Evolutionary conservation across 2,113 vertebrate genomes (phyloP).

Genomic region (Cercocebus atys): DNA sequence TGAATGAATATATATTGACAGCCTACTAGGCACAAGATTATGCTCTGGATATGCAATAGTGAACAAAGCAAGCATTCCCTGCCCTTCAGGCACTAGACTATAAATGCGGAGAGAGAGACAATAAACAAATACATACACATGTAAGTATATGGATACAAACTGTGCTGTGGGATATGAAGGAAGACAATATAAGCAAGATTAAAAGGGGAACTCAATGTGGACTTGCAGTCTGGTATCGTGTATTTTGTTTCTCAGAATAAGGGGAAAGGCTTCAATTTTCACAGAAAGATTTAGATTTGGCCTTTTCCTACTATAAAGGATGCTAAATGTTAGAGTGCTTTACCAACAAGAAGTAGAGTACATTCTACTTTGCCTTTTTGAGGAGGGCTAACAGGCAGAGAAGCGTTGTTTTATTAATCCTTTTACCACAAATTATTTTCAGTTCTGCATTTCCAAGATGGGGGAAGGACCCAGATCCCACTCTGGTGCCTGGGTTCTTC

Average conservation of each 20-base stretch:
- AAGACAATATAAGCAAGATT: background rate
- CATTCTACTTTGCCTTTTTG: constrained; percentile 15
- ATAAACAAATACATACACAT: background rate
- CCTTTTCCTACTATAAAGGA: constrained; percentile 32
- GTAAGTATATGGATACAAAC: background rate
- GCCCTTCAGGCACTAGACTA: background rate
- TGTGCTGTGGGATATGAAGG: background rate
- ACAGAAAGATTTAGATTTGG: constrained; percentile 26
- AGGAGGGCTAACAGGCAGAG: background rate
- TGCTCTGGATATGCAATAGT: background rate
- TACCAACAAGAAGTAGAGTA: background rate
- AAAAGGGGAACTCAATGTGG: background rate
- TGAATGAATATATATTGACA: background rate
- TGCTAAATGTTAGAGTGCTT: background rate
- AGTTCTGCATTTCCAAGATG: constrained; percentile 31
- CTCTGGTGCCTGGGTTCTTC: constrained; percentile 71
- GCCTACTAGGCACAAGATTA: background rate
- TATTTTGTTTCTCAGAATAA: background rate
- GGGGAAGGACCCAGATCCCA: constrained; percentile 37
- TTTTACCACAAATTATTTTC: constrained; percentile 55
- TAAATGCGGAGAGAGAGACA: background rate
- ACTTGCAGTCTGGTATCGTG: background rate
- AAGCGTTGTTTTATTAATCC: constrained; percentile 46
- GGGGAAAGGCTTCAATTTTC: background rate
- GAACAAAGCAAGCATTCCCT: background rate